Base-by-base conservation (phyloP, 2,888 invertebrate genomes). In the Heteromyza rotundicornis region DNA sequence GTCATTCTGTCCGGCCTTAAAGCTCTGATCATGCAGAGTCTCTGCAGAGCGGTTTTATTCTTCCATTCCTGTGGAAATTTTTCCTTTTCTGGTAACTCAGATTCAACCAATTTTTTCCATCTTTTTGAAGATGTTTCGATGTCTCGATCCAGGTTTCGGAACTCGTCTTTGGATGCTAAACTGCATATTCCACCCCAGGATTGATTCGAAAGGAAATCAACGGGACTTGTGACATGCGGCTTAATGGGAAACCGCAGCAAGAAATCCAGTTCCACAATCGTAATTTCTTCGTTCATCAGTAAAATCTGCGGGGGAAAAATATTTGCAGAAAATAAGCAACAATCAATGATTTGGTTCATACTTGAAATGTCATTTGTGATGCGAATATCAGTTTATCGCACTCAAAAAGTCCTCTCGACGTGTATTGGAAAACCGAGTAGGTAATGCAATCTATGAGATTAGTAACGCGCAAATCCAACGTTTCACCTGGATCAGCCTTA, bases 1-100 rank as follows among this genome's bases (percentile, higher is more conserved):
- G 95, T 95, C 96, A 98, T 97, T 72, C 98, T 88, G 82, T 98
- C 98, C 0, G 98, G 96, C 70, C 98, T 85, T 17, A 98, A 84
- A 0, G 96, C 96, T 79, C 98, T 87, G 86, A 98, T 88, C 93
- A 98, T 97, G 80, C 96, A 97, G n/a, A 98, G 85, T 69, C 95
- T 88, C 80, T 98, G 97, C 19, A 98, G 84, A 0, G 95, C 90
- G 0, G 94, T 92, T 85, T 96, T 97, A 78, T 94, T 96, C 83
- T 98, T 98, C 97, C 97, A 98, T 84, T 98, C 98, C 84, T 96
- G 96, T 0, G 98, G 98, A 82, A 98, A 94, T 81, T 96, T 97
- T 79, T 98, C 97, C 69, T 94, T 90, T 82, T 98, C 98, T 1
- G 98, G 96, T 75, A 92, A 91, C 78, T 98, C 97, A 72, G 92